Conservation (phyloP, 1,140 invertebrate genomes). For the Apis laboriosa region DNA sequence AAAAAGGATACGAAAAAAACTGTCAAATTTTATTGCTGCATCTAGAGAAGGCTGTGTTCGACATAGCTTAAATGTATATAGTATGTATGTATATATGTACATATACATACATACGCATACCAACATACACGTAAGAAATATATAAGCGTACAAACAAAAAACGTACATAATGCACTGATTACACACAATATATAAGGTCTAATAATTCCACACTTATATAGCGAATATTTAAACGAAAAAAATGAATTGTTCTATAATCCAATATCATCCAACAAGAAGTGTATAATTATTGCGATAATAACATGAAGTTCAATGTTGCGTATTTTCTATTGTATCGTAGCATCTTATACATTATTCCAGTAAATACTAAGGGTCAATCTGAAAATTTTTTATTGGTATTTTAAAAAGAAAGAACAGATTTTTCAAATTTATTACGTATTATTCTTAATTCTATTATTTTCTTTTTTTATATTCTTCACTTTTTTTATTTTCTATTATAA, state of each 20-base stretch:
- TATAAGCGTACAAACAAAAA: constrained; percentile 13
- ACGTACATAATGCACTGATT: constrained; percentile 34
- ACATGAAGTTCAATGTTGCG: constrained; percentile 35
- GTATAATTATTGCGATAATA: constrained; percentile 34
- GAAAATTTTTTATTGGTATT: constrained; percentile 9
- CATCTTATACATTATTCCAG: constrained; percentile 5
- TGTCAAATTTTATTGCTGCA: constrained; percentile 22
- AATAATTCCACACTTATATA: constrained; percentile 44
- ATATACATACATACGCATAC: constrained; percentile 2
- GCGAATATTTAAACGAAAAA: constrained; percentile 42
- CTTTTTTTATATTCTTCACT: background rate
- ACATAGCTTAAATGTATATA: constrained; percentile 35
- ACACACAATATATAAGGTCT: constrained; percentile 41
- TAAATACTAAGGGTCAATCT: background rate
- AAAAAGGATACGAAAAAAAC: constrained; percentile 14
- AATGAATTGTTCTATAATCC: constrained; percentile 45
- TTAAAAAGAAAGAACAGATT: background rate
- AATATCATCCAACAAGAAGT: constrained; percentile 33
- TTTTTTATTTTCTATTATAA: background rate
- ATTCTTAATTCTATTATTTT: background rate
- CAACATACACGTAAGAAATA: background rate
- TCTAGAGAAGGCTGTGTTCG: constrained; percentile 36
- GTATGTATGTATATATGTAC: constrained; percentile 5
- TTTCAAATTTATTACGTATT: too few relatives aligned
- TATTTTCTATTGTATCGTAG: constrained; percentile 44